phyloP scores from a whole-genome alignment of 1,140 invertebrate species.

The Drosophila sulfurigaster region DNA sequence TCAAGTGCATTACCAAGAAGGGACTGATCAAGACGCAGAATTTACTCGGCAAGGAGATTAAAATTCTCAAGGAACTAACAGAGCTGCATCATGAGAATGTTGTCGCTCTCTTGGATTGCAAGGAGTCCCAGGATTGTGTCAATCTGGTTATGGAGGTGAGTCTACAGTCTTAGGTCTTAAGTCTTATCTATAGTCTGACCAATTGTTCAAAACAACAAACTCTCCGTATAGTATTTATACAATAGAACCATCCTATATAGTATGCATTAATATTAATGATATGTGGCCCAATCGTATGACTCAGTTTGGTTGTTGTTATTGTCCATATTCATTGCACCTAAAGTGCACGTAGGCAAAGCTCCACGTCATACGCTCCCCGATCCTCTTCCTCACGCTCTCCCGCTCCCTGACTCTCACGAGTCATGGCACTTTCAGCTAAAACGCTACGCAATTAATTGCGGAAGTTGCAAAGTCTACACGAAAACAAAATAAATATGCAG shows the following conservation, averaged over 20 bases:
- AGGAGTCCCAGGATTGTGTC: constrained; percentile 97
- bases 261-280: constrained; percentile 48
- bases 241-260: constrained; percentile 2
- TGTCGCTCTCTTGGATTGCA: constrained; percentile 98
- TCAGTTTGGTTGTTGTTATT: constrained; percentile 40
- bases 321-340: constrained; percentile 23
- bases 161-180: not conserved
- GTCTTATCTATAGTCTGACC: constrained; percentile 23
- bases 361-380: constrained; percentile 45
- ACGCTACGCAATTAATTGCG: constrained; percentile 80
- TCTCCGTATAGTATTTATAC: not conserved
- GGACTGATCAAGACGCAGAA: constrained; percentile 98
- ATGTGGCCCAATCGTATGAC: constrained; percentile 61
- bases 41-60: constrained; percentile 98
- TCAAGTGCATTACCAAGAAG: constrained; percentile 99
- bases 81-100: constrained; percentile 99
- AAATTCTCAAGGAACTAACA: constrained; percentile 98
- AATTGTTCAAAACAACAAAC: not conserved
- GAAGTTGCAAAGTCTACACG: constrained; percentile 69
- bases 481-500: constrained; percentile 61
- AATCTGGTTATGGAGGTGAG: constrained; percentile 98
- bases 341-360: constrained; percentile 65
- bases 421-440: constrained; percentile 42
- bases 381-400: not conserved
- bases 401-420: not conserved